Conservation (phyloP, 2,113 vertebrate species). For the Epinephelus cyanopodus region DNA sequence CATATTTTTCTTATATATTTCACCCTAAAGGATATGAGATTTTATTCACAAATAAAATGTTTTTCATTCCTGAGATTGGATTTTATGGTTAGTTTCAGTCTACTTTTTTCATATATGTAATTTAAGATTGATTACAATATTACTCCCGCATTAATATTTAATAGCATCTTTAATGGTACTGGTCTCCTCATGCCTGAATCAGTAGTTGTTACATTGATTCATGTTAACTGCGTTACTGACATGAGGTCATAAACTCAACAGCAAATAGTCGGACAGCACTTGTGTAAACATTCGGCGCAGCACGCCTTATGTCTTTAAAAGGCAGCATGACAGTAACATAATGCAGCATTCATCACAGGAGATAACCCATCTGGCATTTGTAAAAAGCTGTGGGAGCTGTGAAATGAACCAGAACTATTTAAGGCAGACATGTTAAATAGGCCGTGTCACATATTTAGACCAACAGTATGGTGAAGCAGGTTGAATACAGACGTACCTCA, state of each 20-base stretch:
- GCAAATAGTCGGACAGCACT: constrained; percentile 9
- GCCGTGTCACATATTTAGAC: constrained; percentile 59
- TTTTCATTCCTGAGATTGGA: neutral
- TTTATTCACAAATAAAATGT: neutral
- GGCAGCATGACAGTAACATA: constrained; percentile 47
- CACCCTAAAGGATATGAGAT: neutral
- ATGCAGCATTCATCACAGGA: constrained; percentile 43
- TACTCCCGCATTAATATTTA: neutral
- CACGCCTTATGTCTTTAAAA: constrained; percentile 60
- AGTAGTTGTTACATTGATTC: neutral
- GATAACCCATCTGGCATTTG: constrained; percentile 69
- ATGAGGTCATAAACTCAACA: neutral
- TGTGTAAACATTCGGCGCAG: constrained; percentile 21
- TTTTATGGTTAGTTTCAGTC: neutral
- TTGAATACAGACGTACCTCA: constrained; percentile 86
- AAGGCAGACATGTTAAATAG: constrained; percentile 57
- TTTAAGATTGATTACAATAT: constrained; percentile 8
- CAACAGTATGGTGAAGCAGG: constrained; percentile 9
- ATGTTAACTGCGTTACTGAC: neutral
- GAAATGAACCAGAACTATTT: constrained; percentile 63
- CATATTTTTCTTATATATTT: too few relatives aligned
- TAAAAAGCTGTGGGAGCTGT: constrained; percentile 69
- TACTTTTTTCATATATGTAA: neutral
- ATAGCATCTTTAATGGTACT: neutral
- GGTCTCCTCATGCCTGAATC: neutral